A percentile compares a stretch with the other conserved stretches of the same genome.
Evolutionary conservation across 2,888 invertebrate genomes (phyloP).

Genomic region (Caenorhabditis sp.): DNA sequence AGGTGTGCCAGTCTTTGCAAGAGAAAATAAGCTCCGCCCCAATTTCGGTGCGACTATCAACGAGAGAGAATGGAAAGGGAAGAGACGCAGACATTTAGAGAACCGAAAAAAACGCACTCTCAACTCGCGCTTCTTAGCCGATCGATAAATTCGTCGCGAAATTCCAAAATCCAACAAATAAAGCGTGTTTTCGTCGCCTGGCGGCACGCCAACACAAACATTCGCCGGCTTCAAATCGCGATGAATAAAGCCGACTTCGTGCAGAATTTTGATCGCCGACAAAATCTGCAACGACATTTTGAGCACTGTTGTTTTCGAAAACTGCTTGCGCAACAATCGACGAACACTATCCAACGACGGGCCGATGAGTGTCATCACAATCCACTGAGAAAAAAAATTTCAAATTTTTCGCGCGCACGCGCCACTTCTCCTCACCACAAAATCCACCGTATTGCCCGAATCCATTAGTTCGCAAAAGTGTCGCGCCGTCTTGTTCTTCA

Average conservation of each 20-base stretch:
- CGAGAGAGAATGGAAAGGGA: no score
- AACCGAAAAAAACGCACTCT: no score
- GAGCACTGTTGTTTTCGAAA: slow-evolving; percentile 17
- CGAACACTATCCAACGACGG: slow-evolving; percentile 33
- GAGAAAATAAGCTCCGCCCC: no score
- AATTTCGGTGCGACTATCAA: no score
- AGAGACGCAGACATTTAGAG: no score
- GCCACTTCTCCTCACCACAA: slow-evolving; percentile 13
- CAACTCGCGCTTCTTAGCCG: slow-evolving; percentile 1
- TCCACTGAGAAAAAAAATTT: slow-evolving; percentile 21
- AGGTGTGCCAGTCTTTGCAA: no score
- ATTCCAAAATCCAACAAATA: slow-evolving; percentile 60
- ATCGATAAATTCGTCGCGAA: slow-evolving; percentile 37
- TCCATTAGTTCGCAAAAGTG: slow-evolving; percentile 33
- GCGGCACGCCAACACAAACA: slow-evolving; percentile 51
- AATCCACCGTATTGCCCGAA: slow-evolving; percentile 11
- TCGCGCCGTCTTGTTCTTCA: slow-evolving; percentile 4
- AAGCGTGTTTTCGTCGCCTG: slow-evolving; percentile 34
- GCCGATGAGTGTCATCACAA: slow-evolving; percentile 37
- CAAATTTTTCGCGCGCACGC: neutral
- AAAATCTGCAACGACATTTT: slow-evolving; percentile 31
- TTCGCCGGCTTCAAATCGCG: slow-evolving; percentile 50
- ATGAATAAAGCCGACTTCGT: slow-evolving; percentile 39
- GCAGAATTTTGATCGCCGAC: slow-evolving; percentile 9
- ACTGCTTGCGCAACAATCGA: slow-evolving; percentile 20